These are phyloP conservation scores for Brenthis daphne DNA, from an alignment of 2,888 invertebrate genomes.

Conservation along the genomic window DNA sequence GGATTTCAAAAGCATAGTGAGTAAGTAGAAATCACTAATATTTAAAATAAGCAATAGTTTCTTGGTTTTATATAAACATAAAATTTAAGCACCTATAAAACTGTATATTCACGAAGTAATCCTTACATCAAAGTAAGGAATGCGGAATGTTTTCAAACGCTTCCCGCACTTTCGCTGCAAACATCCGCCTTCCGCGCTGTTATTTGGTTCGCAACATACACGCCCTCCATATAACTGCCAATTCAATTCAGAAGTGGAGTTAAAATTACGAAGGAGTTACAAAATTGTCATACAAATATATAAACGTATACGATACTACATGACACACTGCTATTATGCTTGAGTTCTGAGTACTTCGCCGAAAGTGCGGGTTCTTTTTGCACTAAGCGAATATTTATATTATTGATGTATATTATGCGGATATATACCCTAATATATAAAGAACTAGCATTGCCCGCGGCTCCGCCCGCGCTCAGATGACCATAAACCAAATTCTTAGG, in stretches of 20 bases:
- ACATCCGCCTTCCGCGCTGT: conserved; percentile 66
- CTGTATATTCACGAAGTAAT: conserved; percentile 21
- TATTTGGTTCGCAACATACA: conserved; percentile 11
- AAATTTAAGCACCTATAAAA: conserved; percentile 9
- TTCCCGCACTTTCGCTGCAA: conserved; percentile 77
- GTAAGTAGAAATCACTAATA: not conserved
- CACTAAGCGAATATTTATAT: no score
- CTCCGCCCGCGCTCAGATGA: no score
- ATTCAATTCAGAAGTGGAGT: not conserved
- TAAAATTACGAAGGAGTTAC: no score
- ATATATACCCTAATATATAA: no score
- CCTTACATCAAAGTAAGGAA: conserved; percentile 51
- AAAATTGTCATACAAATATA: no score
- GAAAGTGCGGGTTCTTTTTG: no score
- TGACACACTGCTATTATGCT: no score
- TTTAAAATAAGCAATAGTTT: not conserved
- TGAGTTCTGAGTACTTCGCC: no score
- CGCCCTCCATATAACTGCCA: not conserved
- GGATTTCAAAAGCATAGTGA: not conserved
- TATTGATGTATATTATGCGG: no score
- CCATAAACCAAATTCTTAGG: no score
- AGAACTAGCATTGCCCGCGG: no score
- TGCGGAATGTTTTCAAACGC: conserved; percentile 69
- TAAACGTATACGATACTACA: no score
- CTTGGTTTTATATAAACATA: not conserved